These are phyloP conservation scores for Poecilia gillii DNA, from an alignment of 2,797 vertebrate species.

Conservation along the genomic window DNA sequence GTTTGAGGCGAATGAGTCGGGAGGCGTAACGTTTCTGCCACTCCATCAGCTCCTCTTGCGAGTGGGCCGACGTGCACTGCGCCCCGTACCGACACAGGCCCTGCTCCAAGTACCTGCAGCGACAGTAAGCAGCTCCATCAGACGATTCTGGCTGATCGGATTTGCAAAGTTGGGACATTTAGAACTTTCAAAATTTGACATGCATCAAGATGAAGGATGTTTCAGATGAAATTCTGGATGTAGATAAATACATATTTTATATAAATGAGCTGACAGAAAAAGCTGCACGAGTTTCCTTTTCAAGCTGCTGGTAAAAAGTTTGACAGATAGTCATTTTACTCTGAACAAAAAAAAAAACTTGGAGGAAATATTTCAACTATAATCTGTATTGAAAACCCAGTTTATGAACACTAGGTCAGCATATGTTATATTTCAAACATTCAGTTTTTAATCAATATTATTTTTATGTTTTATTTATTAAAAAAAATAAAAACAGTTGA, in stretches of 20 bases:
- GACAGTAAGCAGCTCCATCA: constrained; percentile 20
- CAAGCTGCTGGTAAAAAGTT: neutral
- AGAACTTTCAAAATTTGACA: neutral
- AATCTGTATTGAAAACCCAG: neutral
- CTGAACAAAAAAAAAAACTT: neutral
- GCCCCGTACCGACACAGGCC: constrained; percentile 97
- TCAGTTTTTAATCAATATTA: neutral
- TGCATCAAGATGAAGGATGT: neutral
- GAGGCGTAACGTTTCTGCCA: constrained; percentile 99
- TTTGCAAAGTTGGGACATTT: neutral
- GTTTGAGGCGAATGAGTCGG: constrained; percentile 93
- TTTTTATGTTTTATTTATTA: no score
- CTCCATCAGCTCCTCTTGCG: constrained; percentile 96
- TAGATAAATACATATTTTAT: neutral
- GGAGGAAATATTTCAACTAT: neutral
- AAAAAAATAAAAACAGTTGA: no score
- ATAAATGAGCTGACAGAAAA: neutral
- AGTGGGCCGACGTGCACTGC: constrained; percentile 98
- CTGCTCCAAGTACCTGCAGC: constrained; percentile 93
- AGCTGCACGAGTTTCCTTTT: neutral
- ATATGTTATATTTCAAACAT: neutral
- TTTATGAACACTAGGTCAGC: neutral
- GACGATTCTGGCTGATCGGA: neutral
- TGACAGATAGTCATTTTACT: neutral
- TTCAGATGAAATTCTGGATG: neutral